Conservation (phyloP, 1,140 invertebrate genomes). For the Ladona fulva region DNA sequence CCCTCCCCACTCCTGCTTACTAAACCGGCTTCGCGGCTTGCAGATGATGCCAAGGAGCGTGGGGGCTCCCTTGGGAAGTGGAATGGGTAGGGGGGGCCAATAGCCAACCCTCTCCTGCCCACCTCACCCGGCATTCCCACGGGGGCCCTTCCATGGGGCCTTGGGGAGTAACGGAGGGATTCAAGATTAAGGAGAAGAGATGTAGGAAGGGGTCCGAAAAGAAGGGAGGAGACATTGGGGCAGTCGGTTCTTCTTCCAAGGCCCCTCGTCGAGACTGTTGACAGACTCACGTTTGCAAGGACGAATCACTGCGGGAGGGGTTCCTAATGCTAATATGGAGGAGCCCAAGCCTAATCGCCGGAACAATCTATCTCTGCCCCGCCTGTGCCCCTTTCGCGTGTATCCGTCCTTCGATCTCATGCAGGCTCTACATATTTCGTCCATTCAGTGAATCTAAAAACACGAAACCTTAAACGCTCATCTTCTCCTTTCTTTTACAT, state of each 20-base stretch:
- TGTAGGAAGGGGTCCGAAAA: background rate
- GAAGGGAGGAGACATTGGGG: background rate
- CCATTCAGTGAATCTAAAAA: too few species aligned
- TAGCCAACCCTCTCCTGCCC: too few species aligned
- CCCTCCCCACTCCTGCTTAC: background rate
- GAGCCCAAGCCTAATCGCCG: too few species aligned
- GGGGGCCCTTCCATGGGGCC: background rate
- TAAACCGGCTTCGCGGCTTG: background rate
- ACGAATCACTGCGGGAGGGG: background rate
- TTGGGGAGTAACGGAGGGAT: background rate
- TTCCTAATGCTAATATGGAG: background rate
- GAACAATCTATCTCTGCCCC: too few species aligned
- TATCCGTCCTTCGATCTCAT: too few species aligned
- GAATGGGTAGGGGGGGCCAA: background rate
- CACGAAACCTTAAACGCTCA: too few species aligned
- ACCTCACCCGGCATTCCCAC: background rate
- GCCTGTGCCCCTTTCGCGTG: too few species aligned
- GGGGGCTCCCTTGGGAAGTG: background rate
- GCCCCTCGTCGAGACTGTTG: background rate
- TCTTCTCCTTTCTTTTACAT: too few species aligned
- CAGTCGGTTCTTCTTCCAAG: background rate
- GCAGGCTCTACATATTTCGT: too few species aligned
- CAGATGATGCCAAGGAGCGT: background rate
- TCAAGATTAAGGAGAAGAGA: background rate
- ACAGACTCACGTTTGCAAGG: background rate